A percentile compares a stretch with the other conserved stretches of the same genome.
Conservation (phyloP, 2,797 vertebrate genomes). For the Percopsis omiscomaycus region DNA sequence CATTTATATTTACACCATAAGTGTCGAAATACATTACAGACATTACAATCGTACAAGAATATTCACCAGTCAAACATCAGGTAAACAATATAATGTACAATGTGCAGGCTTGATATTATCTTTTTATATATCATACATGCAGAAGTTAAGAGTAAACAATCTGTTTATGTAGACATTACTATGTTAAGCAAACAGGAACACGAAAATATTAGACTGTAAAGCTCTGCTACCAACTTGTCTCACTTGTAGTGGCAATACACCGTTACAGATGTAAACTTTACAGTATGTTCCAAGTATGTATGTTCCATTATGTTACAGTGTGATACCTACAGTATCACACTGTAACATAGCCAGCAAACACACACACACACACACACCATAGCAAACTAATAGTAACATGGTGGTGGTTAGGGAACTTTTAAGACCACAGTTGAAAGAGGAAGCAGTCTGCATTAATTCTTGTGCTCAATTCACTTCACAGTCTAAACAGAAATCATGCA, state of each 20-base stretch:
- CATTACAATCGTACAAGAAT: conserved; percentile 38
- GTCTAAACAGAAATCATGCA: conserved; percentile 19
- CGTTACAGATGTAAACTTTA: background rate
- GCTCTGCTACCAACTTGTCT: conserved; percentile 14
- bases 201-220: conserved; percentile 55
- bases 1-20: conserved; percentile 57
- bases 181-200: conserved; percentile 29
- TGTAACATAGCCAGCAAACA: no score
- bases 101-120: conserved; percentile 17
- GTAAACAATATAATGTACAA: conserved; percentile 23
- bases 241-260: conserved; percentile 4
- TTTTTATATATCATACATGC: conserved; percentile 11
- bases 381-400: no score
- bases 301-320: no score
- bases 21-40: conserved; percentile 39
- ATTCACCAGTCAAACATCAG: conserved; percentile 31
- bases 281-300: no score
- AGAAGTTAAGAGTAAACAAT: conserved; percentile 31
- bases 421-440: conserved; percentile 44
- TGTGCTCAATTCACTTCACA: conserved; percentile 11
- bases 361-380: no score
- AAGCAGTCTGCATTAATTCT: conserved; percentile 36
- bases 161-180: conserved; percentile 20
- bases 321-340: no score
- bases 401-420: conserved; percentile 26